Evolutionary conservation across 2,113 vertebrate species (phyloP), one percentile per base, ranked within the genome.

Genomic region (Nanorana parkeri): DNA sequence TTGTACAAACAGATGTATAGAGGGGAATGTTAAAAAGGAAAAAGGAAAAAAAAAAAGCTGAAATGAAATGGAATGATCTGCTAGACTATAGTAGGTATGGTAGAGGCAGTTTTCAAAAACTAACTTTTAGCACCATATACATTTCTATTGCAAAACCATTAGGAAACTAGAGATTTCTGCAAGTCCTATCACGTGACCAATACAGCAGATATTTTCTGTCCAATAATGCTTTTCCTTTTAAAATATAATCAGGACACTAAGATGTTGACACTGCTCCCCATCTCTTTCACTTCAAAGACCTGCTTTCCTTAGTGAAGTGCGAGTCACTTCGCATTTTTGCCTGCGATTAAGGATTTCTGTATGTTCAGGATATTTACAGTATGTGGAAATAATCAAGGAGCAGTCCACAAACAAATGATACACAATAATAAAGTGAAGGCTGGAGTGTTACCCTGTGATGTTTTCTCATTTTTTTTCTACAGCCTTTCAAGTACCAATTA

Each of bases 311-410:
- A 54, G 47, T 55, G 63, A 66, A 65, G 41, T 36, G 55, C 65
- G 76, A 78, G 61, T 78, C 76, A 67, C 24, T 32, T 41, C 63
- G 66, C 28, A 63, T 66, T 29, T 54, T 20, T 21, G 58, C 58
- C 74, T 77, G 32, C 64, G 74, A 64, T 77, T 77, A 60, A 77
- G 60, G 29, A 63, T 77, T 77, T 56, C 60, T 74, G 56, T 74
- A 54, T 74, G 29, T 74, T 29, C 56, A 64, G 74, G 56, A 64
- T 77, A 63, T 63, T 77, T n/a, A 58, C 58, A 77, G 60, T 52
- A 54, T 51, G 61, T 77, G 41, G 60, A 77, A 77, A 55, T 77
- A 41, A 77, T 65, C 61, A 76, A 76, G 74, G 74, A 64, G 56
- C 17, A 77, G 41, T 77, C 75, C 60, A 60, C 41, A 28, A 54